Evolutionary conservation across 2,888 invertebrate species (phyloP), one percentile per base, ranked within the genome.

Genomic region (Tridacna crocea): DNA sequence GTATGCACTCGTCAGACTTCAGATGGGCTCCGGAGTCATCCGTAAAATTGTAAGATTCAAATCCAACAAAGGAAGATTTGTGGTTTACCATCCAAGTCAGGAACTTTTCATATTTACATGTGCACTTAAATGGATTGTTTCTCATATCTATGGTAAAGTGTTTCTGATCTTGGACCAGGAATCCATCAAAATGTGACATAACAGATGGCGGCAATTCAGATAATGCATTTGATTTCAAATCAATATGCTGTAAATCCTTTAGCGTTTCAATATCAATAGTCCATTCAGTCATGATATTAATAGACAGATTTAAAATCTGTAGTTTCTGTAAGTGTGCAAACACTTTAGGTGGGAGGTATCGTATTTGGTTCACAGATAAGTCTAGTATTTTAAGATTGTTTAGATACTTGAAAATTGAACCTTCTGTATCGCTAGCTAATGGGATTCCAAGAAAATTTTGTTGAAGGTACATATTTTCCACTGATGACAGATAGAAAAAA

Each of bases 71-170:
- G 24, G 51, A 77, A 0, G n/a, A 26, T 26, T 66, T 63, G 24
- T 79, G 74, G 51, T 74, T 70, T 13, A 65, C 48, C 36, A 84
- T 73, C 84, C 80, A 84, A 27, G 60, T 19, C 17, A 84, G 27
- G 61, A 78, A 80, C 0, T 79, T 55, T 19, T 63, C 24, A 19
- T 72, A 47, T 46, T 63, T 55, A 73, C 84, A 84, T 4, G 24
- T 65, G 0, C 47, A 15, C n/a, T 27, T 48, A 10, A 84, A n/a
- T 19, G 73, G 24, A 73, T 84, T 84, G 15, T 84, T 65, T 8
- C 63, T 46, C 24, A 84, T 66, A 61, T 81, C 78, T 22, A 84
- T 63, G 1, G 55, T 26, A 65, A 78, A 80, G 0, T 61, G 19
- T 17, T 26, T 27, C 22, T 61, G 19, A 1, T 22, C 22, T 61